A percentile compares a stretch with the other conserved stretches of the same genome.
phyloP scores from a whole-genome alignment of 2,888 invertebrate genomes.

The Hybos culiciformis region DNA sequence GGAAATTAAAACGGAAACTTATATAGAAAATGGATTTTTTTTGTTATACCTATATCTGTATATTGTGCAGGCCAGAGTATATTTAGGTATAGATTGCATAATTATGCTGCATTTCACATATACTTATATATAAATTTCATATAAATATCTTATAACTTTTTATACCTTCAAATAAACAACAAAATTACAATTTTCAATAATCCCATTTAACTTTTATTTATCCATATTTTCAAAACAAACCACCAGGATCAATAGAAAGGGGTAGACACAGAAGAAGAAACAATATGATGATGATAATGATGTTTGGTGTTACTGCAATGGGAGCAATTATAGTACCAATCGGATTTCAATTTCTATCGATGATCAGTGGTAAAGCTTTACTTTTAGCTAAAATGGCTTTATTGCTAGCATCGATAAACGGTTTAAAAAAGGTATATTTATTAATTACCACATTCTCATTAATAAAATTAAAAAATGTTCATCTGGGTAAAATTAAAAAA shows the following conservation, averaged over 20 bases:
- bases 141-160: too few species aligned
- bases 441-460: conserved; percentile 28
- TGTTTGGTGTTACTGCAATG: conserved; percentile 63
- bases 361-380: conserved; percentile 67
- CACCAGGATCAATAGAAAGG: conserved; percentile 17
- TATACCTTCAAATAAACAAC: too few species aligned
- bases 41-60: too few species aligned
- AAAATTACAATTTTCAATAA: too few species aligned
- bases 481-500: background rate
- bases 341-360: conserved; percentile 73
- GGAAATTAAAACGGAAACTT: too few species aligned
- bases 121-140: too few species aligned
- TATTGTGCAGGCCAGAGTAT: too few species aligned
- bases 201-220: background rate
- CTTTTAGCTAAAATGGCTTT: conserved; percentile 70
- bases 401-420: conserved; percentile 64
- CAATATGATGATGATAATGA: conserved; percentile 61
- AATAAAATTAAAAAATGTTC: background rate
- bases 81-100: too few species aligned
- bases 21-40: too few species aligned
- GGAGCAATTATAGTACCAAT: conserved; percentile 64
- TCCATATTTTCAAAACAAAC: conserved; percentile 3
- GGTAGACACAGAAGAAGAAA: conserved; percentile 38
- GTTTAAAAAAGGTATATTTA: conserved; percentile 52
- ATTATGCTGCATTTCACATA: too few species aligned